phyloP scores from a whole-genome alignment of 2,888 invertebrate species.

The Parnassius orleans region DNA sequence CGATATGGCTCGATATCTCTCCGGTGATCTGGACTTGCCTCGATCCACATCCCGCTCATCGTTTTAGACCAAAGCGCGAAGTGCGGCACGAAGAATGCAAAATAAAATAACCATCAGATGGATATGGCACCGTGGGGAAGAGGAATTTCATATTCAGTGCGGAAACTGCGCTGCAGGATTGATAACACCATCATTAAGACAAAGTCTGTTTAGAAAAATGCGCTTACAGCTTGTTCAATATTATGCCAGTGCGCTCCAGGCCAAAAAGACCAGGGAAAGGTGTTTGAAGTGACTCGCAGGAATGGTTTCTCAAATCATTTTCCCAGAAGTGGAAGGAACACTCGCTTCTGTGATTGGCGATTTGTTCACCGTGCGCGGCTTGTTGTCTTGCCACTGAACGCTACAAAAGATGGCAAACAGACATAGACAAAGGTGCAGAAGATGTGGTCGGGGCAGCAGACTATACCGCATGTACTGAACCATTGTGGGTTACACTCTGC shows the following conservation, averaged over 20 bases:
- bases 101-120: not conserved
- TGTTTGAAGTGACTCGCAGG: not conserved
- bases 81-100: not conserved
- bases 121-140: not conserved
- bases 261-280: not conserved
- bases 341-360: too few relatives aligned
- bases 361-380: too few relatives aligned
- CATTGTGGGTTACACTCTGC: too few relatives aligned
- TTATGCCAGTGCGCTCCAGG: not conserved
- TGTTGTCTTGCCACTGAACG: too few relatives aligned
- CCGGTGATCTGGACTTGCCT: slow-evolving; percentile 4
- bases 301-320: not conserved
- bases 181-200: not conserved
- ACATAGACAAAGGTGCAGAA: too few relatives aligned
- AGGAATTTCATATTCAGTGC: not conserved
- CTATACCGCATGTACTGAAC: too few relatives aligned
- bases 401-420: too few relatives aligned
- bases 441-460: too few relatives aligned
- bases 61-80: slow-evolving; percentile 1
- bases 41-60: not conserved
- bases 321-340: too few relatives aligned
- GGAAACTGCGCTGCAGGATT: not conserved
- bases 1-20: slow-evolving; percentile 9
- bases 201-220: not conserved
- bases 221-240: not conserved